These are phyloP conservation scores for Campylomormyrus numenius DNA, from an alignment of 2,113 vertebrate species.

Conservation along the genomic window DNA sequence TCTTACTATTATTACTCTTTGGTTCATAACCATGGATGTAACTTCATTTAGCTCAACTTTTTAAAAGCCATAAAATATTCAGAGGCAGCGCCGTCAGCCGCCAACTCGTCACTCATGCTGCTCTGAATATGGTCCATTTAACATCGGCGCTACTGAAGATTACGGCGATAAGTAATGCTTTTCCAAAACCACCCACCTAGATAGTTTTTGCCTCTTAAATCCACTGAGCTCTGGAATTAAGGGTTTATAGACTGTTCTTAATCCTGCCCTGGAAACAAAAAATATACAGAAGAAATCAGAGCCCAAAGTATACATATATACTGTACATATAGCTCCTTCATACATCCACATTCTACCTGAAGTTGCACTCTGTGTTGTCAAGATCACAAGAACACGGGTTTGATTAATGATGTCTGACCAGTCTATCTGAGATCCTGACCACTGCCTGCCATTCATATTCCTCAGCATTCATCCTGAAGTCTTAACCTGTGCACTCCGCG, in stretches of 20 bases:
- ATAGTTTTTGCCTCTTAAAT: neutral
- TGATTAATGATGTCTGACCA: constrained; percentile 7
- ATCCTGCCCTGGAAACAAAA: neutral
- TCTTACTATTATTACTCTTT: constrained; percentile 48
- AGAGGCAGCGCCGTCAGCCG: constrained; percentile 47
- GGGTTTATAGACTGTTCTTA: neutral
- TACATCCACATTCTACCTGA: neutral
- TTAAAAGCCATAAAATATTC: constrained; percentile 56
- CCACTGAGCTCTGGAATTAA: neutral
- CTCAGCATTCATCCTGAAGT: neutral
- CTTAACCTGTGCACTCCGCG: neutral
- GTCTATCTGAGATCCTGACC: constrained; percentile 21
- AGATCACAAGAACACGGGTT: neutral
- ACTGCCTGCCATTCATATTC: constrained; percentile 24
- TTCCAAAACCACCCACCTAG: constrained; percentile 16
- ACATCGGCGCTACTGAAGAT: constrained; percentile 57
- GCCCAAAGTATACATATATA: neutral
- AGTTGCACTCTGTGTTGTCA: neutral
- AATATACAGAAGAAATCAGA: neutral
- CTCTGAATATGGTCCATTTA: constrained; percentile 59
- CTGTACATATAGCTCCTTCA: neutral
- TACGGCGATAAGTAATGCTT: constrained; percentile 46
- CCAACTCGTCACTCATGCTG: constrained; percentile 49
- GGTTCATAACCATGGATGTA: constrained; percentile 52
- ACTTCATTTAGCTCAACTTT: constrained; percentile 57